Evolutionary conservation across 2,888 invertebrate species (phyloP).

Genomic region (Meta bourneti): DNA sequence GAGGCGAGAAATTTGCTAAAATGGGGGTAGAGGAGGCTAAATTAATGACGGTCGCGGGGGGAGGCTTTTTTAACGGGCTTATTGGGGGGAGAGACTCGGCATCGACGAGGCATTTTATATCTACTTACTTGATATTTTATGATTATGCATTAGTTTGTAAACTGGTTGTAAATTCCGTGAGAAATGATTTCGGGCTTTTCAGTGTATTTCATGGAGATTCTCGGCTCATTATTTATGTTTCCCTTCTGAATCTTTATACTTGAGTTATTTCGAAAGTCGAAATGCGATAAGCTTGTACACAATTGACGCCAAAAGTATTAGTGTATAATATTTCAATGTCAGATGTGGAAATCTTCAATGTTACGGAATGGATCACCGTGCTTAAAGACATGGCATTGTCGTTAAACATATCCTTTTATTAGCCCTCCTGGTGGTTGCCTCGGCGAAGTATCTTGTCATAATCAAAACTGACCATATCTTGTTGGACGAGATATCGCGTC

Average conservation of each 20-base stretch:
- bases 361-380: too few relatives aligned
- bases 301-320: not conserved
- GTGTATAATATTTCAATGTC: not conserved
- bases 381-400: too few relatives aligned
- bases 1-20: conserved; percentile 67
- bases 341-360: not conserved
- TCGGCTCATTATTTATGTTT: not conserved
- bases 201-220: conserved; percentile 57
- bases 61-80: conserved; percentile 69
- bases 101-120: conserved; percentile 65
- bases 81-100: conserved; percentile 46
- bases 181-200: conserved; percentile 54
- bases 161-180: conserved; percentile 69
- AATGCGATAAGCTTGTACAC: not conserved
- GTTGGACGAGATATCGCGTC: too few relatives aligned
- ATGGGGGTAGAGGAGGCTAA: conserved; percentile 35
- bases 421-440: too few relatives aligned
- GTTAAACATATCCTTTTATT: too few relatives aligned
- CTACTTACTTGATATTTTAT: conserved; percentile 67
- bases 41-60: conserved; percentile 64
- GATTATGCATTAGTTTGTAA: conserved; percentile 72
- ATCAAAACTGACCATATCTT: too few relatives aligned
- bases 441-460: too few relatives aligned
- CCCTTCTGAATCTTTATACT: not conserved
- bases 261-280: not conserved